Percentiles rank a stretch among this genome's conserved stretches.
phyloP scores from a whole-genome alignment of 2,888 invertebrate species.

The Agelastica alni region DNA sequence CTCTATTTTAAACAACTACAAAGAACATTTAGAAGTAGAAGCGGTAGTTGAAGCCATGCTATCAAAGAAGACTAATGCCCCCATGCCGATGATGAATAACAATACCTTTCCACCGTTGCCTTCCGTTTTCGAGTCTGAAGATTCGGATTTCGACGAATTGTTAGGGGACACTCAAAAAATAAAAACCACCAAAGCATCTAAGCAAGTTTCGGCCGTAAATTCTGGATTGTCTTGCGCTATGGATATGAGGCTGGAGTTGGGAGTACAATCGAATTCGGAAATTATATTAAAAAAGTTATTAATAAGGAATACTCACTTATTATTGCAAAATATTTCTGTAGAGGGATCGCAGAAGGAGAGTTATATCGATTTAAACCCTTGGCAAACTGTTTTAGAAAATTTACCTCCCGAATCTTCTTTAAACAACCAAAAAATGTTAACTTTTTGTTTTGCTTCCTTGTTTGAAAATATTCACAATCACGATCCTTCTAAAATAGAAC shows the following conservation, averaged over 20 bases:
- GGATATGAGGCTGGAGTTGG: constrained; percentile 76
- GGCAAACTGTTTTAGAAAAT: constrained; percentile 53
- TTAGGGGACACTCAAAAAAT: constrained; percentile 67
- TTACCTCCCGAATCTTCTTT: constrained; percentile 51
- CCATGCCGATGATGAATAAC: constrained; percentile 40
- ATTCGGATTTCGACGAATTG: constrained; percentile 80
- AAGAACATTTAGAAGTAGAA: constrained; percentile 17
- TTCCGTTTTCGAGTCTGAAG: constrained; percentile 78
- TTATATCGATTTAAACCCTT: constrained; percentile 42
- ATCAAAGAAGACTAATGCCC: constrained; percentile 25
- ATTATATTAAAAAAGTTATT: constrained; percentile 67
- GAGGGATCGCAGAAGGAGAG: constrained; percentile 38
- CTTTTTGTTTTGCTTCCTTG: constrained; percentile 70
- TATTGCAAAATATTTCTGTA: constrained; percentile 49
- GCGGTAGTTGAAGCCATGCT: constrained; percentile 19
- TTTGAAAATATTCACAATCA: constrained; percentile 70
- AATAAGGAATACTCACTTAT: constrained; percentile 46
- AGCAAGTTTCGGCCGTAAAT: constrained; percentile 35
- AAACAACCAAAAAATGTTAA: constrained; percentile 64
- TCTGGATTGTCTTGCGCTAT: constrained; percentile 67
- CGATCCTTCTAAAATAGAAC: constrained; percentile 78
- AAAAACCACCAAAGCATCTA: constrained; percentile 53
- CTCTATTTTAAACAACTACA: constrained; percentile 14
- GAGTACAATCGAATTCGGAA: constrained; percentile 78
- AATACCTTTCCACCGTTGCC: constrained; percentile 62